Percentiles rank a stretch among this genome's conserved stretches.
These are phyloP conservation scores for Chaetorhynchus papuensis DNA, from an alignment of 2,113 vertebrate species.

Conservation along the genomic window DNA sequence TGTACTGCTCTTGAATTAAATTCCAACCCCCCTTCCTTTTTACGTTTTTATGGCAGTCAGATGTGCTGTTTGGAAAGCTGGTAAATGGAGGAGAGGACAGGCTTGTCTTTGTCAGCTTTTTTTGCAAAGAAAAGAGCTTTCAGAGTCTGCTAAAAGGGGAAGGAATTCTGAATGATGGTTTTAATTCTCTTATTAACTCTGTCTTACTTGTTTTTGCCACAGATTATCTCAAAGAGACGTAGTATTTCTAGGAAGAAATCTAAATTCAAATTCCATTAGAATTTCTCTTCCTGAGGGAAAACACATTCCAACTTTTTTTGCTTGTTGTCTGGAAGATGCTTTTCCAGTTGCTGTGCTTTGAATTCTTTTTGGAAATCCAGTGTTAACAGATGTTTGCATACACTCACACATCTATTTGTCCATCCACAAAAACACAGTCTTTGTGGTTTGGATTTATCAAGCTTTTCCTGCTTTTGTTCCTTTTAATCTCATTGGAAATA, in stretches of 20 bases:
- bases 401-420: background rate
- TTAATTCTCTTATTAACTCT: background rate
- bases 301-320: background rate
- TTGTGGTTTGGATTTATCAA: background rate
- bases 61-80: conserved; percentile 62
- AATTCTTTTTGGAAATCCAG: conserved; percentile 15
- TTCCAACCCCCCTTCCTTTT: conserved; percentile 49
- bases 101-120: conserved; percentile 67
- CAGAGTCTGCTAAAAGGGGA: conserved; percentile 48
- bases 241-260: conserved; percentile 6
- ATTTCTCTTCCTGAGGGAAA: conserved; percentile 28
- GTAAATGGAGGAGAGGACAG: conserved; percentile 56
- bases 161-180: background rate
- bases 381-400: background rate
- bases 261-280: conserved; percentile 10
- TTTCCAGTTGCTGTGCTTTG: conserved; percentile 16
- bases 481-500: conserved; percentile 16
- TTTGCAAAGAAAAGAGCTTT: conserved; percentile 52
- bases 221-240: conserved; percentile 33
- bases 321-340: conserved; percentile 6
- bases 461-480: conserved; percentile 7
- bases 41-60: conserved; percentile 64
- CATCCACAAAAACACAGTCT: background rate
- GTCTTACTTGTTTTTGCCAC: conserved; percentile 47
- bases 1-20: conserved; percentile 76